Base-by-base conservation (phyloP, 2,113 vertebrate genomes). In the Grantiella picta region DNA sequence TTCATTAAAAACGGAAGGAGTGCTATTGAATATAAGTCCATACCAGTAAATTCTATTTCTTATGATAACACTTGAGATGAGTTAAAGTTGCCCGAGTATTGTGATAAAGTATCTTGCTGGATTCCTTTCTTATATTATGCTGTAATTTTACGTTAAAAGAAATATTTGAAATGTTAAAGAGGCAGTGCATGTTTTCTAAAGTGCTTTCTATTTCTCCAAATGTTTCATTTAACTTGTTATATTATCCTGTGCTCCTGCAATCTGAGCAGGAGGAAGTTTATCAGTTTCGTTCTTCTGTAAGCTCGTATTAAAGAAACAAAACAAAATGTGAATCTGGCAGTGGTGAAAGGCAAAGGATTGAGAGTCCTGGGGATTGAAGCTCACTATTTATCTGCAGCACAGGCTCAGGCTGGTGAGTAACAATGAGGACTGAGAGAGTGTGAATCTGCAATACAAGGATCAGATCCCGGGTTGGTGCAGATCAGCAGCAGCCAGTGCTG, bases 1-100 rank as follows among this genome's bases (percentile, higher is more conserved):
- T 99, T 99, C 98, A 99, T 99, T 98, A 99, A 98, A 98, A 97
- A 98, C 77, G 92, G 96, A 98, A 98, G 96, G 97, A 96, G 93
- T 95, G 92, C 96, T 97, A 98, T 97, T 98, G 98, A 98, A 97
- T 98, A 98, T 98, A 98, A 98, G 97, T 97, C 97, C 98, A 97
- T 97, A 97, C 97, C 96, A 97, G 98, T 98, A 98, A 98, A 98
- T 98, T 98, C 97, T 98, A 91, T 98, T 98, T 98, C 97, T 98
- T 98, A 97, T 98, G 98, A 98, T 98, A 98, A 98, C 97, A 97
- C 96, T 98, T 98, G 97, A 98, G 97, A 98, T 95, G 97, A 98
- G 98, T 98, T 98, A 97, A 97, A 97, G 92, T 98, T 98, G 97
- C 95, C 95, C 82, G 95, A 96, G 95, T 98, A 97, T 98, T 97